Conservation (phyloP, 92 coral and sea anemone genomes). For the Parazoanthus atlanticus region DNA sequence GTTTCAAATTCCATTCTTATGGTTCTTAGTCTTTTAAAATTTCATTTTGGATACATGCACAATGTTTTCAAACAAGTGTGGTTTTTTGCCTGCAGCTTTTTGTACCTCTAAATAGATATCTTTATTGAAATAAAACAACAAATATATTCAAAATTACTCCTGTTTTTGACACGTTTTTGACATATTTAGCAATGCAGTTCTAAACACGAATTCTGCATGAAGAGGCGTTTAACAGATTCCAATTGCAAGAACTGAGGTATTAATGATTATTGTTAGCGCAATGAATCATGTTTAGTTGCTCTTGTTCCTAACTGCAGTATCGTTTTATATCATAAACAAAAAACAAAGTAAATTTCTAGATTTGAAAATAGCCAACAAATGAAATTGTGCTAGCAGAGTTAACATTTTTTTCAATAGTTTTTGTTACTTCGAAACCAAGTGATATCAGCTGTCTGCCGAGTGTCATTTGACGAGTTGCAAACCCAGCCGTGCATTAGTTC, state of each 20-base stretch:
- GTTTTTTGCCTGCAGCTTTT: not conserved
- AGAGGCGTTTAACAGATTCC: not conserved
- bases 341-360: not conserved
- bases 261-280: too few species aligned
- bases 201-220: too few species aligned
- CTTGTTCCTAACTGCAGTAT: not conserved
- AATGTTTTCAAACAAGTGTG: not conserved
- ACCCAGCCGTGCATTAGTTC: not conserved
- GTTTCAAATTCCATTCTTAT: not conserved
- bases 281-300: not conserved
- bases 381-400: not conserved
- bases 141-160: not conserved
- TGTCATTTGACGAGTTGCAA: not conserved
- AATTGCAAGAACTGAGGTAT: not conserved
- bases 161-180: not conserved
- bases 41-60: not conserved
- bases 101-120: not conserved
- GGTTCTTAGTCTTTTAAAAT: too few species aligned
- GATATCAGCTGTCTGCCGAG: not conserved
- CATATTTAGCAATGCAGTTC: not conserved
- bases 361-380: too few species aligned
- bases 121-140: not conserved
- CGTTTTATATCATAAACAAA: too few species aligned
- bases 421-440: not conserved
- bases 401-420: not conserved